Evolutionary conservation across 2,113 vertebrate genomes (phyloP), one percentile per base, ranked within the genome.

Genomic region (Cygnus atratus): DNA sequence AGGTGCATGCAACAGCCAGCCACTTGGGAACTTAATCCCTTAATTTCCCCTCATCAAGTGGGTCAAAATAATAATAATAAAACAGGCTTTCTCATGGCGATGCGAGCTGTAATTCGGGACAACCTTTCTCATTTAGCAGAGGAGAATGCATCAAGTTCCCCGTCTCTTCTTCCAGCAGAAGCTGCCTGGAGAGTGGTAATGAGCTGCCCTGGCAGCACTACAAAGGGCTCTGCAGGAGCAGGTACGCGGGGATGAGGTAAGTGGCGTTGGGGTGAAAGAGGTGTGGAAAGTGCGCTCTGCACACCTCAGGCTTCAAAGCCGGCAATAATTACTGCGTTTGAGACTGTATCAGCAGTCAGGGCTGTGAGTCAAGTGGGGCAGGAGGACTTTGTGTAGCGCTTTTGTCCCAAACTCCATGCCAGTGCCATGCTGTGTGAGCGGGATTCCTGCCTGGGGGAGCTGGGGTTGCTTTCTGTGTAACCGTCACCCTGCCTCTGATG

Each of bases 11-110:
- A 44, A 26, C 2, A 72, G 70, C 28, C 20, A 62, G n/a, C n/a
- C 74, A 10, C 78, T 68, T 62, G 58, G 92, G 97, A 98, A 98
- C 80, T 29, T 90, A 98, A 98, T 97, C 98, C 96, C 97, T 98
- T 98, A 97, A 98, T 98, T 98, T 98, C 76, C 88, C 54, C 90
- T 97, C 92, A 91, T 97, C 95, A 46, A 83, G 88, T 4, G 5
- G 65, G 88, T 94, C 55, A 31, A 96, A 97, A 95, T 94, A 92
- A 78, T 35, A 76, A 78, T 35, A 76, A 24, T 44, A 84, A 71
- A 94, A 55, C 52, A 82, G 94, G 84, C 94, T 98, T 96, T 98
- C 90, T 98, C 98, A 96, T 95, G 92, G 82, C 35, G 75, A 92
- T 96, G 91, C 12, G 93, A 93, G 71, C 84, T 92, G 91, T 92